Evolutionary conservation across 2,888 invertebrate genomes (phyloP).

Genomic region (Chrysopilus asiliformis): DNA sequence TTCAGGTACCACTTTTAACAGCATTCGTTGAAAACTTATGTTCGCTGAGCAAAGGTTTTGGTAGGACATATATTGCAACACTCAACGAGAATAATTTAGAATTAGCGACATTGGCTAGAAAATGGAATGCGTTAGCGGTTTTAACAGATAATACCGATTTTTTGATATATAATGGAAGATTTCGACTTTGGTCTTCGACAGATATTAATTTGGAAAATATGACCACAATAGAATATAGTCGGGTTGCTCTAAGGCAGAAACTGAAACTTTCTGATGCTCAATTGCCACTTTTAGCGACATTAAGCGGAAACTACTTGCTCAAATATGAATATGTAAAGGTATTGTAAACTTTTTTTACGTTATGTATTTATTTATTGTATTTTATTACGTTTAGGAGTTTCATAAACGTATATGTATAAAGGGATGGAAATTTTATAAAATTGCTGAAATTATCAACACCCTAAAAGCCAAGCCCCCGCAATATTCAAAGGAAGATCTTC

Average conservation of each 20-base stretch:
- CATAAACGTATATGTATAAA: neutral
- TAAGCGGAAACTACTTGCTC: conserved; percentile 13
- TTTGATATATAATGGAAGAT: conserved; percentile 13
- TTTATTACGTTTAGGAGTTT: neutral
- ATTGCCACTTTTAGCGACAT: conserved; percentile 10
- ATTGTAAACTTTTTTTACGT: neutral
- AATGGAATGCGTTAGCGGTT: conserved; percentile 11
- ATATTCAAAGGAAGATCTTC: neutral
- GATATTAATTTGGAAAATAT: conserved; percentile 5
- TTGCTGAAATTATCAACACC: too few relatives aligned
- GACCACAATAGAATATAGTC: conserved; percentile 9
- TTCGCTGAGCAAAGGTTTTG: conserved; percentile 4
- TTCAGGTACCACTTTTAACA: neutral
- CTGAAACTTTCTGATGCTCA: conserved; percentile 6
- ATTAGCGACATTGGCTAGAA: conserved; percentile 11
- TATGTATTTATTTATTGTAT: too few relatives aligned
- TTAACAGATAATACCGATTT: conserved; percentile 14
- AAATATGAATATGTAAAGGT: conserved; percentile 5
- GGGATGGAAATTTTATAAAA: too few relatives aligned
- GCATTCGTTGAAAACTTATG: conserved; percentile 5
- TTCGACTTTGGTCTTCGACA: conserved; percentile 9
- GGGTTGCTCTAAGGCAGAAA: conserved; percentile 4
- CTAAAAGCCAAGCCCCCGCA: too few relatives aligned
- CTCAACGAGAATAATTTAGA: conserved; percentile 14
- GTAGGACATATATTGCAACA: conserved; percentile 1